These are phyloP conservation scores for Diarsia dahlii DNA, from an alignment of 2,888 invertebrate species.

Conservation along the genomic window DNA sequence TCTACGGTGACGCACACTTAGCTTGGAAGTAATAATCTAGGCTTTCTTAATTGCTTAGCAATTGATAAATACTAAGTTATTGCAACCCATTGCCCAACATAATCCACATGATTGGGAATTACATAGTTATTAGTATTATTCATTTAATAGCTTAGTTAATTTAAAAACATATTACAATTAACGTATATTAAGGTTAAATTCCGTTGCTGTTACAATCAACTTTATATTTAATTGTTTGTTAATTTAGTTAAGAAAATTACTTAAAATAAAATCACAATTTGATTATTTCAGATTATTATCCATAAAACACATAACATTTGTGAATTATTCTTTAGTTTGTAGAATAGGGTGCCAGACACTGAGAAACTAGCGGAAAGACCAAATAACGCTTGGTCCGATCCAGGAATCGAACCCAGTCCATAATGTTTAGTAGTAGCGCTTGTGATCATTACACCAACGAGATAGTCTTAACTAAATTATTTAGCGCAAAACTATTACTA, in stretches of 20 bases:
- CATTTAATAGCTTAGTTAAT: neutral
- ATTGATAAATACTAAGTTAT: neutral
- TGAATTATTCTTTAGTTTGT: neutral
- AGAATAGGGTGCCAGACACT: neutral
- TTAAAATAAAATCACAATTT: neutral
- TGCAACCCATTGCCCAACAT: neutral
- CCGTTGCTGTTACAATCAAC: neutral
- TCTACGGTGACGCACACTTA: neutral
- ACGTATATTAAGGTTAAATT: neutral
- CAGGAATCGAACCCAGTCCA: neutral
- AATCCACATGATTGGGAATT: neutral
- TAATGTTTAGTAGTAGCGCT: neutral
- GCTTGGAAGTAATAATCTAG: neutral
- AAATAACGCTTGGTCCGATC: neutral
- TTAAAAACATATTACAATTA: conserved; percentile 19
- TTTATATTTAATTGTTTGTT: conserved; percentile 8
- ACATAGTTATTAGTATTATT: neutral
- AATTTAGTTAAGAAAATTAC: conserved; percentile 2
- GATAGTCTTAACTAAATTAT: neutral
- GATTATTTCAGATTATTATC: too few relatives aligned
- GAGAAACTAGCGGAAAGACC: neutral
- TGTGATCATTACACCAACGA: neutral
- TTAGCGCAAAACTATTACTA: conserved; percentile 20
- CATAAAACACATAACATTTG: too few relatives aligned
- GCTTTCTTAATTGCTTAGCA: neutral